Evolutionary conservation across 1,140 invertebrate species (phyloP).

Genomic region (Maconellicoccus hirsutus): DNA sequence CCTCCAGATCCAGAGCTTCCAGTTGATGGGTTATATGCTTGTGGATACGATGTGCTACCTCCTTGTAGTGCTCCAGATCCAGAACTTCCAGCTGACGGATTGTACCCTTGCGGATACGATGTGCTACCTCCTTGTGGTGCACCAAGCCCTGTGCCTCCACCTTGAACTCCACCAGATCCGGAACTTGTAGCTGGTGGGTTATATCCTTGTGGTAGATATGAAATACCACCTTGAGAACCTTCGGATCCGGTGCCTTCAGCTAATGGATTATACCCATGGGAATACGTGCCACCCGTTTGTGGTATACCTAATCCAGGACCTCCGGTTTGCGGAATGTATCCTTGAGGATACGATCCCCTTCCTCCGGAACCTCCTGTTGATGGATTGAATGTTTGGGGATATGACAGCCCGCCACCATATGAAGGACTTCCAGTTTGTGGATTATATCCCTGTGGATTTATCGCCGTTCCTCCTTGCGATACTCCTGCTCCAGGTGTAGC

Average conservation of each 20-base stretch:
- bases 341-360: slow-evolving; percentile 25
- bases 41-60: background rate
- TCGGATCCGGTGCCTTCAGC: background rate
- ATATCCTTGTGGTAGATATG: background rate
- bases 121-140: background rate
- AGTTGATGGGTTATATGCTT: background rate
- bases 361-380: slow-evolving; percentile 25
- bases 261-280: background rate
- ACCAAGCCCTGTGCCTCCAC: background rate
- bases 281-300: background rate
- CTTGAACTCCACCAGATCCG: background rate
- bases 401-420: background rate
- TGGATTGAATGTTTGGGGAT: background rate
- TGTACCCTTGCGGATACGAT: slow-evolving; percentile 1
- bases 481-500: too few species aligned
- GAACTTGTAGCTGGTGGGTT: background rate
- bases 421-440: slow-evolving; percentile 13
- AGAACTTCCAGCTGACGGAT: background rate
- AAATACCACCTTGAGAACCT: background rate
- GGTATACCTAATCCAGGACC: background rate
- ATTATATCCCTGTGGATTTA: slow-evolving; percentile 17
- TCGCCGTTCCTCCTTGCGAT: slow-evolving; percentile 24
- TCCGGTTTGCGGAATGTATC: slow-evolving; percentile 22
- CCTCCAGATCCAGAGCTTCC: background rate
- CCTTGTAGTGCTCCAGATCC: background rate